These are phyloP conservation scores for Acheta domesticus DNA, from an alignment of 2,888 invertebrate genomes.

Conservation along the genomic window DNA sequence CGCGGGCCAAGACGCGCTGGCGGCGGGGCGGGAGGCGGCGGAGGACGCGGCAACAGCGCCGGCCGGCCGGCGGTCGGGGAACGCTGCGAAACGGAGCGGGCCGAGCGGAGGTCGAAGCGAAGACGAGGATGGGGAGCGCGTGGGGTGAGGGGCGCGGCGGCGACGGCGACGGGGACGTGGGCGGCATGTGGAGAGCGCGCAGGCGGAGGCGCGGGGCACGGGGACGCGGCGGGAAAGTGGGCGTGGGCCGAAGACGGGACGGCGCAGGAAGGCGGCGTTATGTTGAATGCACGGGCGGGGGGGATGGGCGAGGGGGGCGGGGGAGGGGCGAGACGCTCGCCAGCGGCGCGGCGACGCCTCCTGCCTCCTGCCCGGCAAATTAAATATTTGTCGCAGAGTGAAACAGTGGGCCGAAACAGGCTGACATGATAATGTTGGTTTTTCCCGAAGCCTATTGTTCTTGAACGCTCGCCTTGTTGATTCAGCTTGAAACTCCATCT, in stretches of 20 bases:
- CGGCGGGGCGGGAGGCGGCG: neutral
- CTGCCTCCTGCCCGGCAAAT: conserved; percentile 31
- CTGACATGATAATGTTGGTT: conserved; percentile 38
- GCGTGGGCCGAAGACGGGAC: neutral
- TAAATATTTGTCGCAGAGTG: conserved; percentile 37
- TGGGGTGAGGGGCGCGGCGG: neutral
- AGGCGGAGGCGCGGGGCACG: neutral
- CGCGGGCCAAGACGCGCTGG: neutral
- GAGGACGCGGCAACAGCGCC: neutral
- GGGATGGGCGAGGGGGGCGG: neutral
- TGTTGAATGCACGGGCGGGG: neutral
- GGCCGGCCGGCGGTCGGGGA: neutral
- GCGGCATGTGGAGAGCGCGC: neutral
- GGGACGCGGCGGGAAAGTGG: neutral
- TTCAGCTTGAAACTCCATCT: conserved; percentile 38
- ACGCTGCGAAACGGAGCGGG: neutral
- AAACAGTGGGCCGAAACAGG: conserved; percentile 34
- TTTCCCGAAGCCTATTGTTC: conserved; percentile 37
- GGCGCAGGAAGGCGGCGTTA: neutral
- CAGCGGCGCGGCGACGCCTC: neutral
- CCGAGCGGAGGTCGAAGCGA: neutral
- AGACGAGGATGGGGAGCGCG: neutral
- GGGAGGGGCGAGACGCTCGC: neutral
- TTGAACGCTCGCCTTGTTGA: conserved; percentile 37
- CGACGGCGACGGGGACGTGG: neutral